A percentile compares a stretch with the other conserved stretches of the same genome.
Evolutionary conservation across 2,797 vertebrate genomes (phyloP).

Genomic region (Hydrocynus forskahlii): DNA sequence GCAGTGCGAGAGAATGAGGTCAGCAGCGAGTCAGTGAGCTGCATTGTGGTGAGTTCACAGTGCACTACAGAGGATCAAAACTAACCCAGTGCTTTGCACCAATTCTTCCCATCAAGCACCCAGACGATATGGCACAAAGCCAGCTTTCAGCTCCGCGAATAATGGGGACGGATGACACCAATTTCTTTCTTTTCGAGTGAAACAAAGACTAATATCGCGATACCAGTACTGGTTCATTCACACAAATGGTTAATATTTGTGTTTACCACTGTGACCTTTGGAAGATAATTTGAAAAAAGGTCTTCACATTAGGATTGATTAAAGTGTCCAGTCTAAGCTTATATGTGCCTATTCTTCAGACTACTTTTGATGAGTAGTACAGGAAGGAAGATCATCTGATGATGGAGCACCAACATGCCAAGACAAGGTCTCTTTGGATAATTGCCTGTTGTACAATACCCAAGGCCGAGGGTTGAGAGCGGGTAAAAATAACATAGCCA

Average conservation of each 20-base stretch:
- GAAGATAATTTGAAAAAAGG: neutral
- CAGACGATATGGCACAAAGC: slow-evolving; percentile 9
- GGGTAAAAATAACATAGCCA: slow-evolving; percentile 32
- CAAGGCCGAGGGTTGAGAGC: neutral
- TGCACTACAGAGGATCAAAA: slow-evolving; percentile 16
- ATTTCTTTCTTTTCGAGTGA: too few relatives aligned
- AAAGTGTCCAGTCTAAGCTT: neutral
- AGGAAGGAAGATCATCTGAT: neutral
- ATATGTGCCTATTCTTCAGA: neutral
- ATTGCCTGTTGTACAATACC: slow-evolving; percentile 15
- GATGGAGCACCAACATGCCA: neutral
- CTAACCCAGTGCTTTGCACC: slow-evolving; percentile 16
- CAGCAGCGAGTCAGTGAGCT: slow-evolving; percentile 25
- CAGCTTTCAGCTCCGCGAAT: slow-evolving; percentile 31
- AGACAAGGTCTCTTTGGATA: slow-evolving; percentile 40
- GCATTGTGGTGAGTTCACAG: slow-evolving; percentile 24
- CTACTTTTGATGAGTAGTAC: neutral
- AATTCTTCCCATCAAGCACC: neutral
- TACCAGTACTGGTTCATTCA: neutral
- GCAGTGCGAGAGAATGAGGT: slow-evolving; percentile 23
- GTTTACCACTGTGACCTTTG: neutral
- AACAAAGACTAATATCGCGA: neutral
- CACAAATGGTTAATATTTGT: neutral
- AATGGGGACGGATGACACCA: neutral
- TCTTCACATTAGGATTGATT: neutral